phyloP scores from a whole-genome alignment of 2,888 invertebrate genomes.

The Eremobia ochroleuca region DNA sequence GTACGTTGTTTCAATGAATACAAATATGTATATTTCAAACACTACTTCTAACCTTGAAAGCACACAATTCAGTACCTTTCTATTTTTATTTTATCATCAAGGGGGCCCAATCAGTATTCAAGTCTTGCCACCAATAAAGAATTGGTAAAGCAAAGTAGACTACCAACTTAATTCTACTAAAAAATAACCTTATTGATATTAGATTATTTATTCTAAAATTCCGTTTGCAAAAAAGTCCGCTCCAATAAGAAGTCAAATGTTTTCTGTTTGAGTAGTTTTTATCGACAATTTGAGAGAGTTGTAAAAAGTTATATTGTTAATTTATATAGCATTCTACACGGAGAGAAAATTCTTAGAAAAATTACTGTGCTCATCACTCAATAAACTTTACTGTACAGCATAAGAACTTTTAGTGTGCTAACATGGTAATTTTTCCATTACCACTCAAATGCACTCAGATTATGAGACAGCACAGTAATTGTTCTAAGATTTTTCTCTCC shows the following conservation, averaged over 20 bases:
- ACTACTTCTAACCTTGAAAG: background rate
- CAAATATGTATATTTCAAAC: background rate
- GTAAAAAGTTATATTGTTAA: no score
- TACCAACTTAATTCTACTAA: constrained; percentile 26
- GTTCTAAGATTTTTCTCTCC: no score
- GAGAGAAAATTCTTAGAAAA: no score
- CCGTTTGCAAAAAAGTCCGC: background rate
- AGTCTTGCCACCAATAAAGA: constrained; percentile 33
- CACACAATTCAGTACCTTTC: background rate
- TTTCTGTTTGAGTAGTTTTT: constrained; percentile 30
- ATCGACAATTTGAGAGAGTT: background rate
- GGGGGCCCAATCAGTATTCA: constrained; percentile 33
- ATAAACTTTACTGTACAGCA: no score
- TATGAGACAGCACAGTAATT: no score
- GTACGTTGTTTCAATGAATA: background rate
- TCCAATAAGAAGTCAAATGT: constrained; percentile 15
- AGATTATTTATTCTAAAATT: constrained; percentile 29
- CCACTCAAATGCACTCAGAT: no score
- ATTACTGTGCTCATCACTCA: no score
- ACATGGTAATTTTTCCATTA: no score
- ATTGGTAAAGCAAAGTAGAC: constrained; percentile 32
- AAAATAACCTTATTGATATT: constrained; percentile 34
- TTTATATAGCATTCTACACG: no score
- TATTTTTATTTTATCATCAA: constrained; percentile 18
- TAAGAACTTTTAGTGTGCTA: no score